Percentiles rank a stretch among this genome's conserved stretches.
Conservation (phyloP, 2,797 vertebrate species). For the Eurystomus glaucurus region DNA sequence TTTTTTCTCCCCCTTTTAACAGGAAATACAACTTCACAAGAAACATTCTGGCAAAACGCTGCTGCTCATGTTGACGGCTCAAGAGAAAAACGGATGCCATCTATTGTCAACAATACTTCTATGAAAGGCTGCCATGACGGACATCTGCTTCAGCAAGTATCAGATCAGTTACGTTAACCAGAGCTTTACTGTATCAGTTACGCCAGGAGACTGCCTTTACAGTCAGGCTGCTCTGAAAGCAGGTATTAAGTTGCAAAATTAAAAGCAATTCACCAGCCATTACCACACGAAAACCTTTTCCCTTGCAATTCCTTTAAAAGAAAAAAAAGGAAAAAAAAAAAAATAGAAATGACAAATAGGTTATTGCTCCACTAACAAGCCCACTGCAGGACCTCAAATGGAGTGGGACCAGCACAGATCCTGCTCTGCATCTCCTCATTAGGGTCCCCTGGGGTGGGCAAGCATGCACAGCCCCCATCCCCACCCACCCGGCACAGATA, state of each 20-base stretch:
- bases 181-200: background rate
- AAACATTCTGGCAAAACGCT: constrained; percentile 11
- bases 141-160: constrained; percentile 60
- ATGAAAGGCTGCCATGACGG: constrained; percentile 56
- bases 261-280: background rate
- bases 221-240: background rate
- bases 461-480: background rate
- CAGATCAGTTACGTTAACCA: constrained; percentile 41
- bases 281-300: background rate
- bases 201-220: background rate
- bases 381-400: background rate
- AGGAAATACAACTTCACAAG: constrained; percentile 60
- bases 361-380: background rate
- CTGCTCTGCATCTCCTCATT: background rate
- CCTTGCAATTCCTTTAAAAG: background rate
- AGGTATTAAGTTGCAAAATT: background rate
- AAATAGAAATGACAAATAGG: background rate
- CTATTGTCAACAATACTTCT: constrained; percentile 52
- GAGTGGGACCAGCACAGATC: accelerated
- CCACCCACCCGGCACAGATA: background rate
- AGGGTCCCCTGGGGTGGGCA: background rate
- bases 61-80: constrained; percentile 8
- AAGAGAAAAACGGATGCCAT: constrained; percentile 56
- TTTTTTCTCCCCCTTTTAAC: constrained; percentile 23
- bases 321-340: background rate